Evolutionary conservation across 1,140 invertebrate genomes (phyloP).

Genomic region (Cydia pomonella): DNA sequence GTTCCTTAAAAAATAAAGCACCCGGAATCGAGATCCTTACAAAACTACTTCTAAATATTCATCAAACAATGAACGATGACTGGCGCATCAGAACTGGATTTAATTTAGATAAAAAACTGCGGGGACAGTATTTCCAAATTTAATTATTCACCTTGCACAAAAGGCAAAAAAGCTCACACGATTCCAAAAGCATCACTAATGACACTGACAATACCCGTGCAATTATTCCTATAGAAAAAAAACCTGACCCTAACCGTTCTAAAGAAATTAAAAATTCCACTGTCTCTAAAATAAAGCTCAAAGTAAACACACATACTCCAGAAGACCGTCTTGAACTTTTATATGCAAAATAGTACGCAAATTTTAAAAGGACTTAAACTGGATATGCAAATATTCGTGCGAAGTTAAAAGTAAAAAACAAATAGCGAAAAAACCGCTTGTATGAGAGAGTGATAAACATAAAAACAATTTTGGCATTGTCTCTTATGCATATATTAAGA

Average conservation of each 20-base stretch:
- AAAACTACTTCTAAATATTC: slow-evolving; percentile 67
- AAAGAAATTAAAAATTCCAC: slow-evolving; percentile 71
- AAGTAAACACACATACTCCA: slow-evolving; percentile 72
- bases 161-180: slow-evolving; percentile 63
- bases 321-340: slow-evolving; percentile 68
- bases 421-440: slow-evolving; percentile 75
- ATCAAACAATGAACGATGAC: slow-evolving; percentile 73
- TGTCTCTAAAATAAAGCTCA: slow-evolving; percentile 74
- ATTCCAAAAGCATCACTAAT: slow-evolving; percentile 71
- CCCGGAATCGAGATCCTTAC: slow-evolving; percentile 48
- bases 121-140: slow-evolving; percentile 65
- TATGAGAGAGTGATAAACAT: slow-evolving; percentile 74
- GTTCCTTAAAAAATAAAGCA: slow-evolving; percentile 65
- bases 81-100: slow-evolving; percentile 74
- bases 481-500: slow-evolving; percentile 65
- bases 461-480: slow-evolving; percentile 75
- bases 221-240: slow-evolving; percentile 56
- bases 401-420: slow-evolving; percentile 76
- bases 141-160: slow-evolving; percentile 70
- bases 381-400: slow-evolving; percentile 78
- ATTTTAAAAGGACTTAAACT: slow-evolving; percentile 60
- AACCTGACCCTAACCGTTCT: slow-evolving; percentile 69
- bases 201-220: slow-evolving; percentile 60
- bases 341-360: slow-evolving; percentile 57
- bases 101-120: slow-evolving; percentile 74